Evolutionary conservation across 2,888 invertebrate species (phyloP).

Genomic region (Caenorhabditis virilis): DNA sequence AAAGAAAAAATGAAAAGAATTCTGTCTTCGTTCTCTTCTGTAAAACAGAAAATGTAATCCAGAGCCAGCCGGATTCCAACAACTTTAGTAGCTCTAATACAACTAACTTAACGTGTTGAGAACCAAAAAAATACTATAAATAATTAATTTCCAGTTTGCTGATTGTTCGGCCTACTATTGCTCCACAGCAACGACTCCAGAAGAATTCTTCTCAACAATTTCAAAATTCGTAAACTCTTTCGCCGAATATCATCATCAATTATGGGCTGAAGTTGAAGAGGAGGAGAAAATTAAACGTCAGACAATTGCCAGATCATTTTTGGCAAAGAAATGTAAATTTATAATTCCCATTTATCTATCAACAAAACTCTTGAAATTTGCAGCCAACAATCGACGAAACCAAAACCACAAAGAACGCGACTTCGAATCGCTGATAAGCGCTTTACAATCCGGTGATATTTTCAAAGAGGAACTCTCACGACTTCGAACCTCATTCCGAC

Average conservation of each 20-base stretch:
- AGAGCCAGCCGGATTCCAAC: no score
- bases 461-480: conserved; percentile 66
- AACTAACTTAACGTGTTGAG: no score
- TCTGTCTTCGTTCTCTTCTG: no score
- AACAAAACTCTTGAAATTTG: conserved; percentile 2
- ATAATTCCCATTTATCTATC: background rate
- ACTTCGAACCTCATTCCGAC: conserved; percentile 62
- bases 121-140: no score
- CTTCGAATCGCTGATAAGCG: conserved; percentile 64
- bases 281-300: conserved; percentile 62
- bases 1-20: no score
- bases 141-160: no score
- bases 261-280: conserved; percentile 62
- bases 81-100: no score
- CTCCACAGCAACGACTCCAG: conserved; percentile 51
- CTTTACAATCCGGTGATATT: conserved; percentile 67
- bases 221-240: conserved; percentile 56
- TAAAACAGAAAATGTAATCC: no score
- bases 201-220: conserved; percentile 64
- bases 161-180: conserved; percentile 59
- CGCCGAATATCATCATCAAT: conserved; percentile 44
- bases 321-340: conserved; percentile 57
- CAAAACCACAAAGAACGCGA: conserved; percentile 57
- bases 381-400: conserved; percentile 33
- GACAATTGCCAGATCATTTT: conserved; percentile 60